These are phyloP conservation scores for Brachymystax lenok DNA, from an alignment of 2,797 vertebrate species.

Conservation along the genomic window DNA sequence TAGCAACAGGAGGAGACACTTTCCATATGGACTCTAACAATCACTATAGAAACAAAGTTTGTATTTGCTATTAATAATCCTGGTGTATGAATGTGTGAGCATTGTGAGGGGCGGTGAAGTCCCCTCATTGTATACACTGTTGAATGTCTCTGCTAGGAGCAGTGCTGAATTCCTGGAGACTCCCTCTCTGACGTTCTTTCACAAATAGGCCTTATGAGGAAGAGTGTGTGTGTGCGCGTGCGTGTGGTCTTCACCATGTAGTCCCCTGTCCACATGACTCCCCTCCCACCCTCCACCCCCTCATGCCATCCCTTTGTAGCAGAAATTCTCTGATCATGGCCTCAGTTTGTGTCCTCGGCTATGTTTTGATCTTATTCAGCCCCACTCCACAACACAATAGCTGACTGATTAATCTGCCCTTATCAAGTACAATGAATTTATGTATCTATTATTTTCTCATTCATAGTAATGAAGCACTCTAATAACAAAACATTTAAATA, in stretches of 20 bases:
- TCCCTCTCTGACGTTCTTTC: neutral
- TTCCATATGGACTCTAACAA: constrained; percentile 82
- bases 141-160: neutral
- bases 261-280: neutral
- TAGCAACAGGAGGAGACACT: constrained; percentile 82
- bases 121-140: constrained; percentile 7
- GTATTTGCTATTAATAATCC: constrained; percentile 85
- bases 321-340: neutral
- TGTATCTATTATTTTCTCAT: constrained; percentile 15
- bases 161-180: constrained; percentile 24
- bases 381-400: constrained; percentile 18
- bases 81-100: constrained; percentile 61
- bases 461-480: constrained; percentile 24
- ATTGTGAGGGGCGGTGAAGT: constrained; percentile 54
- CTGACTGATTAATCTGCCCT: constrained; percentile 16
- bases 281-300: neutral
- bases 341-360: neutral
- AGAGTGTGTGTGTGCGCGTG: neutral
- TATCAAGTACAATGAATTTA: constrained; percentile 10
- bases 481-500: constrained; percentile 7
- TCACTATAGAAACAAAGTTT: constrained; percentile 87
- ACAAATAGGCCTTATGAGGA: neutral
- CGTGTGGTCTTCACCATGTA: neutral
- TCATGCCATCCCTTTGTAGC: neutral
- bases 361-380: neutral